Evolutionary conservation across 2,113 vertebrate genomes (phyloP).

Genomic region (Hirundichthys speculiger): DNA sequence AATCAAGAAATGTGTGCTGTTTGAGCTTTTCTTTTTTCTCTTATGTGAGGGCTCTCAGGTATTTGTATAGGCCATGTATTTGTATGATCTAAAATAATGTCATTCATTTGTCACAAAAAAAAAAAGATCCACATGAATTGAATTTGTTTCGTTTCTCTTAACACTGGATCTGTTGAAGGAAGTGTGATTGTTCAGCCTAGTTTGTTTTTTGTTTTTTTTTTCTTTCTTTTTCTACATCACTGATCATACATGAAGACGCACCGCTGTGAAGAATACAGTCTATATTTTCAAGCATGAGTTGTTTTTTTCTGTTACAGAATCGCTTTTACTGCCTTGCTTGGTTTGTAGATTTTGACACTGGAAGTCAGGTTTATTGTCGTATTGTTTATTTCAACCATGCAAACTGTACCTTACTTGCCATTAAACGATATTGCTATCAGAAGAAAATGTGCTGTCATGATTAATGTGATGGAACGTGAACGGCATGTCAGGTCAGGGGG

Average conservation of each 20-base stretch:
- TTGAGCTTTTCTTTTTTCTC: constrained; percentile 51
- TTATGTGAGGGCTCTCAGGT: constrained; percentile 96
- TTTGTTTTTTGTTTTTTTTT: constrained; percentile 9
- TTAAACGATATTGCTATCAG: constrained; percentile 18
- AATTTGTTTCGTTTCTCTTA: constrained; percentile 40
- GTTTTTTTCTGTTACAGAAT: constrained; percentile 73
- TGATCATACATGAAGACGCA: constrained; percentile 66
- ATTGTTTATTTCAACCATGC: constrained; percentile 29
- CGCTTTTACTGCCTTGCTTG: constrained; percentile 57
- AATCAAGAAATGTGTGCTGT: constrained; percentile 46
- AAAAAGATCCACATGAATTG: constrained; percentile 41
- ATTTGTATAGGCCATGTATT: constrained; percentile 80
- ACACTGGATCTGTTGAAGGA: constrained; percentile 59
- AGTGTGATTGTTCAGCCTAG: constrained; percentile 44
- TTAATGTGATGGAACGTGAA: no score
- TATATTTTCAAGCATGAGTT: constrained; percentile 76
- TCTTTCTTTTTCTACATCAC: constrained; percentile 25
- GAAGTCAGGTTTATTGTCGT: constrained; percentile 30
- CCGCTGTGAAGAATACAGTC: constrained; percentile 73
- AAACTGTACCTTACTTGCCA: constrained; percentile 34
- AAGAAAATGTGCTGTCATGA: neutral
- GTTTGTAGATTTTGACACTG: constrained; percentile 36
- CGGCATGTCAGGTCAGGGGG: no score
- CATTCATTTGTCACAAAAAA: constrained; percentile 59
- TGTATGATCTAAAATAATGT: constrained; percentile 61